Base-by-base conservation (phyloP, 53 echinoderm and acorn worm species). In the Echinometra lucunter region DNA sequence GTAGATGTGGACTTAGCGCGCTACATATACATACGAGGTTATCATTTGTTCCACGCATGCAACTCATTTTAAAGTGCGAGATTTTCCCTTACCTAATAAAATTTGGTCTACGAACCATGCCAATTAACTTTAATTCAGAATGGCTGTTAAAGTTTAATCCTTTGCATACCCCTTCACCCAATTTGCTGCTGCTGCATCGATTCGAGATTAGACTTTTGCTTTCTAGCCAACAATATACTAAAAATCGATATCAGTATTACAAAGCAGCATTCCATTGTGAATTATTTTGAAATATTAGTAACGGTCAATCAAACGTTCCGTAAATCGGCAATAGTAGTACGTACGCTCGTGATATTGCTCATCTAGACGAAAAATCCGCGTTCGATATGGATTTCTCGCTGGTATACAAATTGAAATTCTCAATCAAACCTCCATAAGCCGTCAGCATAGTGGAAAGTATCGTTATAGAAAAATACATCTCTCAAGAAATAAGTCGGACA, bases 341-440 rank as follows among this genome's bases (percentile, higher is more conserved):
- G 56, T 56, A 82, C 23, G 85, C 85, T 12, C 19, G 27, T 85
- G 81, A 44, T 47, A 85, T 85, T 47, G 49, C 49, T n/a, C 85
- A 49, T 85, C 28, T 85, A 35, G 49, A 85, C 49, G 28, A 49
- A 78, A 45, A 85, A 85, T 85, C n/a, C 45, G 85, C 85, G 28
- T 45, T 47, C 28, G 47, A 49, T 85, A 85, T 49, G n/a, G 49
- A 85, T 85, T 85, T 49, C 45, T 49, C 4, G 28, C 6, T 85
- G 28, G 45, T 45, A 21, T 85, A 85, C 85, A 85, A 85, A 85
- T 85, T 85, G 85, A 85, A 85, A 85, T 85, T 85, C 85, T 45
- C 85, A 85, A 85, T 85, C 85, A 85, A 85, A 53, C 49, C 27
- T 85, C n/a, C 28, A 49, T 3, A 53, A 85, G 85, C 49, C 49